Percentiles rank a stretch among this genome's conserved stretches.
Conservation (phyloP, 2,113 vertebrate species). For the Sminthopsis crassicaudata region DNA sequence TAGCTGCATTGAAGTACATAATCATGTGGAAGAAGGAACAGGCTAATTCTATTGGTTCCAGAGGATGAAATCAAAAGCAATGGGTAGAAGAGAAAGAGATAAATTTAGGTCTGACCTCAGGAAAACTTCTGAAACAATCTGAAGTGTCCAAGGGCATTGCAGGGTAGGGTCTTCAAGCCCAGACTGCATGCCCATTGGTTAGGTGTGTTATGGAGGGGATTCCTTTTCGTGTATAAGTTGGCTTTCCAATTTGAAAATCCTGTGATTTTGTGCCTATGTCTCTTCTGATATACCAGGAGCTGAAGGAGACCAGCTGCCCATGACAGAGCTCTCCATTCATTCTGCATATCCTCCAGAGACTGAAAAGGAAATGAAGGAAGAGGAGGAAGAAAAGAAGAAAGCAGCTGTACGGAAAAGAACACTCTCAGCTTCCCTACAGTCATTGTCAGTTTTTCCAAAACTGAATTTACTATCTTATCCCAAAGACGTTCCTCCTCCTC, state of each 20-base stretch:
- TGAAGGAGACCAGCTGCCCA: background rate
- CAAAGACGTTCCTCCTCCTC: background rate
- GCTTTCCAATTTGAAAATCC: background rate
- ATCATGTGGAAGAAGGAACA: background rate
- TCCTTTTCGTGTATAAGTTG: background rate
- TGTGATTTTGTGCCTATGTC: background rate
- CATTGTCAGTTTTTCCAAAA: background rate
- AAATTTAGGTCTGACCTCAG: background rate
- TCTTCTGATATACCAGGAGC: background rate
- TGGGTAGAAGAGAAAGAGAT: background rate
- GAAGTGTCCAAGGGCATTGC: background rate
- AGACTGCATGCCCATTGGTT: background rate
- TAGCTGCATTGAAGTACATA: background rate
- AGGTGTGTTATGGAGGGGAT: background rate
- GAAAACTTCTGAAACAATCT: background rate
- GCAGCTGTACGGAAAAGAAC: background rate
- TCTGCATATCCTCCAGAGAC: background rate
- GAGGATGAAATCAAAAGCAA: background rate
- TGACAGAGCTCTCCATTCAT: background rate
- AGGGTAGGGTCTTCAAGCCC: background rate
- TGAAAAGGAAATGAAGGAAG: background rate
- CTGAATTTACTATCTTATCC: background rate
- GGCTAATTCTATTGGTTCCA: background rate
- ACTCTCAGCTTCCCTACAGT: background rate
- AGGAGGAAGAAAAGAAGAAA: background rate